Percentiles rank a stretch among this genome's conserved stretches.
Evolutionary conservation across 37 sponge, comb jelly and placozoan genomes (phyloP).

Genomic region (Beroe forskalii): DNA sequence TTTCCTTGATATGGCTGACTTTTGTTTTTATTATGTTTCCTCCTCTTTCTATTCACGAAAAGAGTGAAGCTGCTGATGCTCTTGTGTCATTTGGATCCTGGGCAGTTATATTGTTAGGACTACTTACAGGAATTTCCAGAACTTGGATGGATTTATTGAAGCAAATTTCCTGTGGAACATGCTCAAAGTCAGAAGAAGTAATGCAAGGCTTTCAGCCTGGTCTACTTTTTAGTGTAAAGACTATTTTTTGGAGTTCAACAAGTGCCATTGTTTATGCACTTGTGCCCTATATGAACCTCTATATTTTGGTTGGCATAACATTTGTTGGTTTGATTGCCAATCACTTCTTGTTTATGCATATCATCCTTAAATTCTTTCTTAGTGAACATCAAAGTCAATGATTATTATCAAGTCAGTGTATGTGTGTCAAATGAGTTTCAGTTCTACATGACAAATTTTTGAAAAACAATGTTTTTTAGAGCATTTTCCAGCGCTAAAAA

Average conservation of each 20-base stretch:
- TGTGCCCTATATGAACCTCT: neutral
- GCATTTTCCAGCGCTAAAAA: too few relatives aligned
- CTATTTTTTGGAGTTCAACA: conserved; percentile 14
- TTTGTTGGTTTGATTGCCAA: neutral
- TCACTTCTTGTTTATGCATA: neutral
- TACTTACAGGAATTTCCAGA: neutral
- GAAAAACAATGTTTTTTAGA: too few relatives aligned
- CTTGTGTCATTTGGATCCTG: neutral
- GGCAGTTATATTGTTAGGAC: neutral
- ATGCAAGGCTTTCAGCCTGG: conserved; percentile 31
- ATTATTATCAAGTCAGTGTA: too few relatives aligned
- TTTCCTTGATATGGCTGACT: neutral
- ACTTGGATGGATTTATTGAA: conserved; percentile 49
- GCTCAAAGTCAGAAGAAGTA: neutral
- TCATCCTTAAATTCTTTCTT: neutral
- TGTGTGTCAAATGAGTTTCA: too few relatives aligned
- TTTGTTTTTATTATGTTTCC: neutral
- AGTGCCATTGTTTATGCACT: conserved; percentile 19
- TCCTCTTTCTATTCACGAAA: neutral
- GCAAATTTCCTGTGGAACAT: conserved; percentile 32
- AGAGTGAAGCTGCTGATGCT: neutral
- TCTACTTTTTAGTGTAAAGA: neutral
- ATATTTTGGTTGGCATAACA: neutral
- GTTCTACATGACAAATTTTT: too few relatives aligned
- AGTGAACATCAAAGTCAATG: neutral